Evolutionary conservation across 2,888 invertebrate genomes (phyloP).

Genomic region (Nemurella pictetii): DNA sequence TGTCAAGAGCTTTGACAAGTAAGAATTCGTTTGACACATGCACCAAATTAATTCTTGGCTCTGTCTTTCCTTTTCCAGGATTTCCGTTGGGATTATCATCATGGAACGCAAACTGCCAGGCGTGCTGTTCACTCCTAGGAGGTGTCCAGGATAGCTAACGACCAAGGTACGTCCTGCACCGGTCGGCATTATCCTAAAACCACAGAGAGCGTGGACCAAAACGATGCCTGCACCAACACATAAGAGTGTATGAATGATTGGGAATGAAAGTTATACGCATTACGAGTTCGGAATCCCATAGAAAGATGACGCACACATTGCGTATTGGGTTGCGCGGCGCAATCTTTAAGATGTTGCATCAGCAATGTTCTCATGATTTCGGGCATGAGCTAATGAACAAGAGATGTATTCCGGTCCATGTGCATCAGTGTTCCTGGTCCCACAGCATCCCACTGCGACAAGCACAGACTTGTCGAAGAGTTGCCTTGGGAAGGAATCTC

Average conservation of each 20-base stretch:
- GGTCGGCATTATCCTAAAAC: too few relatives aligned
- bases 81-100: neutral
- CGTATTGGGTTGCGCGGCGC: neutral
- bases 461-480: neutral
- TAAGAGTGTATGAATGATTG: neutral
- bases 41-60: too few relatives aligned
- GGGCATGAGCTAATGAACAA: neutral
- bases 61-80: neutral
- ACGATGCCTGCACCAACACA: too few relatives aligned
- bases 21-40: too few relatives aligned
- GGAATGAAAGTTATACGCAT: neutral
- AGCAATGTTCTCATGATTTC: neutral
- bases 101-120: neutral
- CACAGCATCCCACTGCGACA: neutral
- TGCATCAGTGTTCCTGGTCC: neutral
- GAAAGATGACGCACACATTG: neutral
- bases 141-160: neutral
- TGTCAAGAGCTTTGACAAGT: too few relatives aligned
- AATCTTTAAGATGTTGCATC: neutral
- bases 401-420: constrained; percentile 4
- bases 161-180: neutral
- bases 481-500: neutral
- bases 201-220: too few relatives aligned
- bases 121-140: neutral
- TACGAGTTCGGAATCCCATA: neutral